Conservation (phyloP, 2,113 vertebrate species). For the Perca schrenkii region DNA sequence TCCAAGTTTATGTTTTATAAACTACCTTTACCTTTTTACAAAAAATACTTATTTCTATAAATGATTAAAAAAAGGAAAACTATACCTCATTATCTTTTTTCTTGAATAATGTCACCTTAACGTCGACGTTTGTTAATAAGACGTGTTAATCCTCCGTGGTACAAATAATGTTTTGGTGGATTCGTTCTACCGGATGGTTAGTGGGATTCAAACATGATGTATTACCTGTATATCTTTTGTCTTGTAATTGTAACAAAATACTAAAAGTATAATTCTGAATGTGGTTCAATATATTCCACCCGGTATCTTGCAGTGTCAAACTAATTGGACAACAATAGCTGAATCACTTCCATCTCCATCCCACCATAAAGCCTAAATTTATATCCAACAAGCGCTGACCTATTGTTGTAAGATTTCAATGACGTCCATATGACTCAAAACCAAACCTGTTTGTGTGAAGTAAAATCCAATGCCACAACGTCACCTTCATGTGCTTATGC, state of each 20-base stretch:
- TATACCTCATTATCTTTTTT: neutral
- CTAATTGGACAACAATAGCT: neutral
- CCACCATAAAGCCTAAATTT: neutral
- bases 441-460: neutral
- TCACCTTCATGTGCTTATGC: neutral
- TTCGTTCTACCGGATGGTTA: neutral
- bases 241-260: neutral
- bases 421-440: neutral
- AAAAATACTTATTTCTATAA: neutral
- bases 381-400: neutral
- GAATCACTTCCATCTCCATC: neutral
- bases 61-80: neutral
- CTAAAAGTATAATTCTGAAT: neutral
- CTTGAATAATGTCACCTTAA: no score
- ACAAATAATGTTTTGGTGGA: conserved; percentile 1
- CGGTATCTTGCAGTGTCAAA: neutral
- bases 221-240: neutral
- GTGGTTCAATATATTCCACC: neutral
- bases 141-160: neutral
- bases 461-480: neutral
- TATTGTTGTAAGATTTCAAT: neutral
- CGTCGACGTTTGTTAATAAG: no score
- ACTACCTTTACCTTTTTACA: neutral
- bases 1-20: neutral
- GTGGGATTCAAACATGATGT: neutral